phyloP scores from a whole-genome alignment of 1,140 invertebrate genomes.

The Piezodorus guildinii region DNA sequence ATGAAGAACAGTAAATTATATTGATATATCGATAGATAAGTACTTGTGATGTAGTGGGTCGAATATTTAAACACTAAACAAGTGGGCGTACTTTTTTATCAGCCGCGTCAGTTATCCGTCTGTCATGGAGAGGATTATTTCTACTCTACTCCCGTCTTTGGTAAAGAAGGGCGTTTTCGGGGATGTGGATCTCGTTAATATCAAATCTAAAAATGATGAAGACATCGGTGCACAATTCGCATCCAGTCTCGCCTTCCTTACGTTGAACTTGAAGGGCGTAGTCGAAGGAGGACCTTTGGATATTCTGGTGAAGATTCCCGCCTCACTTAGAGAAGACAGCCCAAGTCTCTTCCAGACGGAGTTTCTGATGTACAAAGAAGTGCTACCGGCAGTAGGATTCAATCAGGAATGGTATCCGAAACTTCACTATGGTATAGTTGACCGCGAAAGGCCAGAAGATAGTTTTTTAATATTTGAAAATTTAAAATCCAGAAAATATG shows the following conservation, averaged over 20 bases:
- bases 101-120: too few relatives aligned
- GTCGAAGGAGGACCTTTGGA: neutral
- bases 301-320: neutral
- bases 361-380: constrained; percentile 23
- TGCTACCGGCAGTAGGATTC: constrained; percentile 18
- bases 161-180: neutral
- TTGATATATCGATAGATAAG: too few relatives aligned
- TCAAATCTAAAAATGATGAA: neutral
- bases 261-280: neutral
- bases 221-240: neutral
- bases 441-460: neutral
- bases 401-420: constrained; percentile 15
- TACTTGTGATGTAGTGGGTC: too few relatives aligned
- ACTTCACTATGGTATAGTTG: constrained; percentile 23
- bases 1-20: too few relatives aligned
- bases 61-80: too few relatives aligned
- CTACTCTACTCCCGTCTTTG: neutral
- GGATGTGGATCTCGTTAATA: neutral
- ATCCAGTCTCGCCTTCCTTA: neutral
- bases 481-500: constrained; percentile 25
- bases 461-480: constrained; percentile 33
- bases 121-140: too few relatives aligned
- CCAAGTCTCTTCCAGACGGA: constrained; percentile 24
- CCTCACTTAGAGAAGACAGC: neutral
- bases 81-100: too few relatives aligned